These are phyloP conservation scores for Centroberyx gerrardi DNA, from an alignment of 2,797 vertebrate genomes.

Conservation along the genomic window DNA sequence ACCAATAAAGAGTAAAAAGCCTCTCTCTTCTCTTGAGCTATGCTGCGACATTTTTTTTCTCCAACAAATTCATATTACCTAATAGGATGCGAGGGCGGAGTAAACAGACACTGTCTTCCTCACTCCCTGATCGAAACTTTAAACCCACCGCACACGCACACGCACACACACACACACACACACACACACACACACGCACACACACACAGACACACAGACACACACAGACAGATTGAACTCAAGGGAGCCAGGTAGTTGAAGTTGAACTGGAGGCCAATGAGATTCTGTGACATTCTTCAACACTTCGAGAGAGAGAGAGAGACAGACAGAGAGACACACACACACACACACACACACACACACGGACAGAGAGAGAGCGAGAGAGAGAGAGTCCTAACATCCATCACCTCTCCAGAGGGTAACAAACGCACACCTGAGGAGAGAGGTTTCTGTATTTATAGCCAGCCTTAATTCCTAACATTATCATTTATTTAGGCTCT, in stretches of 20 bases:
- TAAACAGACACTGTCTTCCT: conserved; percentile 23
- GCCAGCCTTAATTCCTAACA: conserved; percentile 50
- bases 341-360: conserved; percentile 16
- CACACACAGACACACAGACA: background rate
- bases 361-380: conserved; percentile 35
- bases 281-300: conserved; percentile 72
- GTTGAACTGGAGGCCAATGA: conserved; percentile 79
- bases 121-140: conserved; percentile 28
- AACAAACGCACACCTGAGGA: conserved; percentile 63
- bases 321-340: conserved; percentile 24
- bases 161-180: conserved; percentile 12
- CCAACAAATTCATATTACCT: conserved; percentile 30
- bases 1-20: conserved; percentile 47
- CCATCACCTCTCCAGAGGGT: conserved; percentile 63
- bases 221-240: conserved; percentile 48
- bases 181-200: background rate
- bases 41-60: conserved; percentile 43
- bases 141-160: conserved; percentile 16
- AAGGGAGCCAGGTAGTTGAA: conserved; percentile 62
- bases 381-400: conserved; percentile 45
- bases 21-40: conserved; percentile 18
- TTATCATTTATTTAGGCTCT: conserved; percentile 60
- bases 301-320: conserved; percentile 8
- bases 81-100: conserved; percentile 50
- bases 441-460: conserved; percentile 59